These are phyloP conservation scores for Heloderma charlesbogerti DNA, from an alignment of 2,113 vertebrate species.

Conservation along the genomic window DNA sequence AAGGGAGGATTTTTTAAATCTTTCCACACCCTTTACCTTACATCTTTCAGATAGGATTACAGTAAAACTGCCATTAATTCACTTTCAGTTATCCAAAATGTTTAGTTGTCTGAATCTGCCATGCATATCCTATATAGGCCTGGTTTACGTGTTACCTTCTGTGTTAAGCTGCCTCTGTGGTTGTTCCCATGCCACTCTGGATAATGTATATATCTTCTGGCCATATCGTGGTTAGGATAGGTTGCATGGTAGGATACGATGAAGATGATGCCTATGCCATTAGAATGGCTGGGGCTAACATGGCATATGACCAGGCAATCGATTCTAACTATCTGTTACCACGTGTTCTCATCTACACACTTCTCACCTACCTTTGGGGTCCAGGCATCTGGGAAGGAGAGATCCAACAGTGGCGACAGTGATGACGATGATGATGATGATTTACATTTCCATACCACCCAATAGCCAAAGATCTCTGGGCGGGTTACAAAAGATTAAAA, in stretches of 20 bases:
- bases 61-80: slow-evolving; percentile 2
- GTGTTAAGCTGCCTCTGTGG: neutral
- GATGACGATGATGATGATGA: too few relatives aligned
- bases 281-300: too few relatives aligned
- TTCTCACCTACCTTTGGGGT: too few relatives aligned
- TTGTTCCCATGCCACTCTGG: too few relatives aligned
- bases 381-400: too few relatives aligned
- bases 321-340: neutral
- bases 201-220: neutral
- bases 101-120: neutral
- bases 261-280: neutral
- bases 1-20: slow-evolving; percentile 20
- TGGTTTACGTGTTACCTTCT: neutral
- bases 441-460: too few relatives aligned
- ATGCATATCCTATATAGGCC: neutral
- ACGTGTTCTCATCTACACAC: too few relatives aligned
- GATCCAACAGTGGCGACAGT: too few relatives aligned
- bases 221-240: neutral
- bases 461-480: too few relatives aligned
- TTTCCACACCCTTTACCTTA: slow-evolving; percentile 23
- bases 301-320: neutral
- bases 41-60: neutral
- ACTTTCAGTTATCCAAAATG: slow-evolving; percentile 9
- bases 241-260: neutral
- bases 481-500: too few relatives aligned